Base-by-base conservation (phyloP, 2,797 vertebrate genomes). In the Acrocephalus scirpaceus region DNA sequence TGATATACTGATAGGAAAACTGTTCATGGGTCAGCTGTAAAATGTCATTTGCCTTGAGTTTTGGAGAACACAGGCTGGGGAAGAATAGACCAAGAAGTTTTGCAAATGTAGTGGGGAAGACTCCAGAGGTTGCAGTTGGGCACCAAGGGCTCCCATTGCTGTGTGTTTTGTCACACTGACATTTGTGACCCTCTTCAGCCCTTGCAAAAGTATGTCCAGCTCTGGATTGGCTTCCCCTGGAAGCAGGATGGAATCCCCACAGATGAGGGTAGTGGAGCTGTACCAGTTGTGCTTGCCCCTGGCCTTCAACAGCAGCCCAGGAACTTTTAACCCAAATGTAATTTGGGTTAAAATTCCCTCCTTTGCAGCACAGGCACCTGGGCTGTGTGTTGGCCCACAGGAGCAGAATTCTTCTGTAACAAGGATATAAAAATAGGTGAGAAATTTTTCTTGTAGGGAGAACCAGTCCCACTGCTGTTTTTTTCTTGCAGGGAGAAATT, bases 111-210 rank as follows among this genome's bases (percentile, higher is more conserved):
- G 12, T 11, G 30, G 20, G 27, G 29, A 50, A 61, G 42, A 48
- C 27, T 83, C 10, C 8, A 26, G 50, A 51, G 32, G 15, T 3
- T 74, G 25, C 29, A 83, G 9, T 4, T 34, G 64, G 48, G 6
- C 36, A 8, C 3, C 11, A 60, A 22, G 30, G 25, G 44, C 36
- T 51, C 62, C 1, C 1, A 1, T 27, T 76, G 14, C 32, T 2
- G 0, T 2, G 0, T 16, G 18, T 11, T 45, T 69, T 88, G 36
- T 57, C 65, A 44, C 32, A 12, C 0, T 1, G 65, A 18, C 4
- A 2, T 53, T 32, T 66, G 44, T 85, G 65, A 62, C 26, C 9
- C 10, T 90, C 67, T 79, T 73, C 75, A 71, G 36, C 65, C 19
- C n/a, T 38, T 19, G 14, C 36, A 48, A 53, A 74, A 25, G 3